A percentile compares a stretch with the other conserved stretches of the same genome.
These are phyloP conservation scores for Diloba caeruleocephala DNA, from an alignment of 2,888 invertebrate genomes.

Conservation along the genomic window DNA sequence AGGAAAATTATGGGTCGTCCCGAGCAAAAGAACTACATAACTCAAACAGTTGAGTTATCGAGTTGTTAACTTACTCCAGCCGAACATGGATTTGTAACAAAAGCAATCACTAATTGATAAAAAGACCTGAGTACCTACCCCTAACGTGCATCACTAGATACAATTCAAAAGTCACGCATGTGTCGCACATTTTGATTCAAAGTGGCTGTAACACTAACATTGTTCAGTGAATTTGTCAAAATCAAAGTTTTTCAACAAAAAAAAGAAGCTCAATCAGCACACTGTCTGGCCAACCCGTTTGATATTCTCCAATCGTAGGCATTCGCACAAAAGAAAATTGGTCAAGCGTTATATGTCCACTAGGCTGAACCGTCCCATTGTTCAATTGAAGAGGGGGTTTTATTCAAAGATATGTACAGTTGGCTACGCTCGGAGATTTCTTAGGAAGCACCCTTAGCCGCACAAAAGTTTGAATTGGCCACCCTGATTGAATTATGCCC, in stretches of 20 bases:
- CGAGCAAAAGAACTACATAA: no score
- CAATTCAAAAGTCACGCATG: conserved; percentile 36
- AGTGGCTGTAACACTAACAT: conserved; percentile 52
- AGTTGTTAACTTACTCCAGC: no score
- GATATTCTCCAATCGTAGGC: conserved; percentile 84
- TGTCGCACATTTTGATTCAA: conserved; percentile 37
- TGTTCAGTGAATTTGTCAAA: conserved; percentile 78
- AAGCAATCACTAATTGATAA: conserved; percentile 24
- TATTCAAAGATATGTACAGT: conserved; percentile 80
- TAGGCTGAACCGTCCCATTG: conserved; percentile 82
- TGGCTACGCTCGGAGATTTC: conserved; percentile 71
- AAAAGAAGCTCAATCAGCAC: conserved; percentile 81
- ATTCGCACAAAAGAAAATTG: conserved; percentile 87
- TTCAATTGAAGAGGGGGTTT: conserved; percentile 81
- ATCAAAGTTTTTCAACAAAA: conserved; percentile 77
- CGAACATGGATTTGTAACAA: conserved; percentile 14
- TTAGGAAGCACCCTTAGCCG: conserved; percentile 65
- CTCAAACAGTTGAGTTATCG: no score
- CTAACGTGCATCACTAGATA: conserved; percentile 6
- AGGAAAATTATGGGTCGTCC: no score
- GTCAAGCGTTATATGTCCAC: conserved; percentile 87
- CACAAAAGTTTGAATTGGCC: conserved; percentile 70
- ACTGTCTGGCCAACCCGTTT: conserved; percentile 75
- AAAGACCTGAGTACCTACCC: conserved; percentile 17
- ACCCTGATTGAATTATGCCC: conserved; percentile 69